A percentile compares a stretch with the other conserved stretches of the same genome.
Evolutionary conservation across 2,888 invertebrate genomes (phyloP).

Genomic region (Imbricaverruca yamaguchii): DNA sequence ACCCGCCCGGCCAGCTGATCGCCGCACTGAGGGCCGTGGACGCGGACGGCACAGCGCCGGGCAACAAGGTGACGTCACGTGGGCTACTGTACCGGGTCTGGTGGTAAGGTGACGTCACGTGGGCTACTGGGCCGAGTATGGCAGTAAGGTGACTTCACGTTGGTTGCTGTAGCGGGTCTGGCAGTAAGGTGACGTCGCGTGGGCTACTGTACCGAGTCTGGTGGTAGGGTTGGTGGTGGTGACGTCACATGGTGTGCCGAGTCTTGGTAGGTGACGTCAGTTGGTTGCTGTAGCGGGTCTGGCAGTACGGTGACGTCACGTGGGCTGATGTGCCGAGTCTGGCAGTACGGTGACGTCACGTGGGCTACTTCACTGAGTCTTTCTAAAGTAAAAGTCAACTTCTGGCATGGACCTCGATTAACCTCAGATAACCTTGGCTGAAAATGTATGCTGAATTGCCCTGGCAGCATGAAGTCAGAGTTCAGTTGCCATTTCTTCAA

Average conservation of each 20-base stretch:
- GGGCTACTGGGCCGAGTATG: not conserved
- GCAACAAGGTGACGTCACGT: conserved; percentile 55
- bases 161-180: conserved; percentile 58
- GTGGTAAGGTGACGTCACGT: too few species aligned
- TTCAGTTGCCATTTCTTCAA: too few species aligned
- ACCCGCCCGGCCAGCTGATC: conserved; percentile 70
- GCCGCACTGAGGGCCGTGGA: conserved; percentile 71
- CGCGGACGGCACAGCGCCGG: conserved; percentile 74
- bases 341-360: conserved; percentile 58
- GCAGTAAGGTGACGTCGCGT: conserved; percentile 55
- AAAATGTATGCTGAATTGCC: too few species aligned
- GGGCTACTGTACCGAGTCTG: not conserved
- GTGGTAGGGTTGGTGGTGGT: not conserved
- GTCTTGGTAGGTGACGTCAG: conserved; percentile 58
- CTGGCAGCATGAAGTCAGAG: too few species aligned
- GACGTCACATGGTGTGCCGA: conserved; percentile 49
- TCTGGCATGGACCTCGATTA: too few species aligned
- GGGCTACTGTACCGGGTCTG: not conserved
- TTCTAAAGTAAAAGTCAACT: too few species aligned
- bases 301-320: not conserved
- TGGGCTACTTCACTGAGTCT: too few species aligned
- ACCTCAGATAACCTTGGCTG: too few species aligned
- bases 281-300: not conserved
- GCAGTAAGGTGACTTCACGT: not conserved
- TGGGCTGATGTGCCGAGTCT: conserved; percentile 55